A percentile compares a stretch with the other conserved stretches of the same genome.
Conservation (phyloP, 2,888 invertebrate genomes). For the Cantharis rufa region DNA sequence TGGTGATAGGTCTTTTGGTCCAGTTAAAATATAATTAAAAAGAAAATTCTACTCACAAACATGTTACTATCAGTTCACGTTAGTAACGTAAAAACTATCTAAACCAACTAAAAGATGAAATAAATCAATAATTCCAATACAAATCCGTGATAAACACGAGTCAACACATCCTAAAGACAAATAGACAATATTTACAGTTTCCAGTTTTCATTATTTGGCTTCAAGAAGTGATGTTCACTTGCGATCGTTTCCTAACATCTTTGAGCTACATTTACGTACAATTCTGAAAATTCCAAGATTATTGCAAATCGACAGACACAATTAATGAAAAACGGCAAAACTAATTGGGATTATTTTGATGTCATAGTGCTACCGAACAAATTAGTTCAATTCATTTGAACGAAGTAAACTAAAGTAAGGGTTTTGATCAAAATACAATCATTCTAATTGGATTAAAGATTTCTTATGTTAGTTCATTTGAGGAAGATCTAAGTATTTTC, state of each 20-base stretch:
- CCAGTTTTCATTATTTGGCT: too few species aligned
- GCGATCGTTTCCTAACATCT: too few species aligned
- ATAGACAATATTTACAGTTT: too few species aligned
- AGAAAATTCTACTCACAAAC: too few species aligned
- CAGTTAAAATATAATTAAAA: too few species aligned
- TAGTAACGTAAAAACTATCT: background rate
- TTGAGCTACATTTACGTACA: too few species aligned
- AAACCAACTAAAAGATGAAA: background rate
- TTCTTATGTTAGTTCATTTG: background rate
- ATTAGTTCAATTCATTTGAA: background rate
- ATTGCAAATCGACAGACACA: too few species aligned
- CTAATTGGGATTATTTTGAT: too few species aligned
- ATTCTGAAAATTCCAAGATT: too few species aligned
- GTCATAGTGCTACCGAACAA: background rate
- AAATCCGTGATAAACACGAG: background rate
- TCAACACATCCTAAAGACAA: too few species aligned
- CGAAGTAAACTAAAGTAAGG: background rate
- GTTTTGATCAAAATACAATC: background rate
- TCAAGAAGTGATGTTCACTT: too few species aligned
- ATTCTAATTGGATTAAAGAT: background rate
- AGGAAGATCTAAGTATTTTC: background rate
- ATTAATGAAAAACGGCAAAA: too few species aligned
- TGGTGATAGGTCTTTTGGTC: background rate
- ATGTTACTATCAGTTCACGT: background rate
- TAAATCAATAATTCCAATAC: background rate